Base-by-base conservation (phyloP, 1,140 invertebrate species). In the Eumeta japonica region DNA sequence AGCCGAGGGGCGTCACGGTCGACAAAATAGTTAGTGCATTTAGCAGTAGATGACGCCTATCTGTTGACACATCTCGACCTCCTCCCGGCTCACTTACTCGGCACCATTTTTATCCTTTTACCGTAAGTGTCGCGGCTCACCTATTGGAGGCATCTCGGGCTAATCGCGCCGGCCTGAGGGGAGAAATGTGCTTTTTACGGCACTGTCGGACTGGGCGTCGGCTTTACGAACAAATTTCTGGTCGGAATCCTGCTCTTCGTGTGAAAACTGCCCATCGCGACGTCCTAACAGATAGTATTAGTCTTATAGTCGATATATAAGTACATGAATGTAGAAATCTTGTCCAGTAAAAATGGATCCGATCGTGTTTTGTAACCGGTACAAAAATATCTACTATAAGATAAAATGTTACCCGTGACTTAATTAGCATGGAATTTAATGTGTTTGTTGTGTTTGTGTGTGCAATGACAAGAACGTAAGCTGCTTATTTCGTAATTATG, bases 41-140 rank as follows among this genome's bases (percentile, higher is more conserved):
- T 45, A 45, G 35, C 34, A 39, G 38, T 39, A 30, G 39, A 42
- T 35, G 30, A 13, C 36, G 20, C 11, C 31, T 51, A 57, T 54
- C 48, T 30, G 47, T 42, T 41, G 47, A 51, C 43, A 48, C 29
- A 51, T 46, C 39, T 42, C 41, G 39, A 30, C 43, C 43, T 33
- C 16, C 20, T 33, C 36, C 20, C 20, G n/a, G n/a, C 20, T 24
- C n/a, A 24, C 20, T 24, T 24, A 24, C 20, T 24, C n/a, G n/a
- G 20, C 20, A 28, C 39, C 31, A 29, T 41, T 50, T 35, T 48
- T 40, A 43, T 46, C 46, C 49, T 39, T 50, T 57, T 52, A 54
- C 47, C 39, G 39, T 44, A 7, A 24, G 20, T 24, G 20, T n/a
- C 20, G 5, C n/a, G 5, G n/a, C 20, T n/a, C n/a, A 7, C 20